Base-by-base conservation (phyloP, 2,888 invertebrate species). In the Apotomis turbidana region DNA sequence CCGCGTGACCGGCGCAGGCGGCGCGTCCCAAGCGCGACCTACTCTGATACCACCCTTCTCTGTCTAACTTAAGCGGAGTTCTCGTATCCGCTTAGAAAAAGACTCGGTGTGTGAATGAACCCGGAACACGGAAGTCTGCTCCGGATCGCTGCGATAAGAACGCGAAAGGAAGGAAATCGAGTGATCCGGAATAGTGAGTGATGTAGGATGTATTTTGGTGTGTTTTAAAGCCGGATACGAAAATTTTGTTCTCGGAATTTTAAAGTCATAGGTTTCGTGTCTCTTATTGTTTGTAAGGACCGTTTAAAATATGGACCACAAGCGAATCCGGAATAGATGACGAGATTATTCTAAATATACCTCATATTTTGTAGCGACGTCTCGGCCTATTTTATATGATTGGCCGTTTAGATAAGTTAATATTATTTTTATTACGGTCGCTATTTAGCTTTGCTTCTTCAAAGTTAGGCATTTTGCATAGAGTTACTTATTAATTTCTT, bases 281-380 rank as follows among this genome's bases (percentile, higher is more conserved):
- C 49, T 49, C 68, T 71, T 59, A 69, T 71, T 12, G 5, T 67
- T 55, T 72, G 68, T 58, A 64, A n/a, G 61, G 74, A 71, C 77
- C 74, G 64, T 52, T 44, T 64, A 72, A 61, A n/a, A 27, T 66
- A 63, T 57, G 72, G 66, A 68, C 73, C 68, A 67, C 62, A 5
- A 41, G 41, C 49, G 10, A 54, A 15, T 41, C 41, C 41, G 41
- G 27, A 57, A 36, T n/a, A 52, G 51, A 54, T 54, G 36, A 76
- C 74, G 75, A 74, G 86, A 80, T 81, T 78, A 82, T 85, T 83
- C 72, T 79, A 83, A 80, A 89, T 86, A 89, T 91, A 91, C 91
- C 92, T 93, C 92, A 90, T 91, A 89, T 90, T 91, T 86, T 85
- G 89, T 91, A 92, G 91, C 83, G 77, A 76, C 74, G 76, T 80